Evolutionary conservation across 2,888 invertebrate species (phyloP), one percentile per base, ranked within the genome.

Genomic region (Leptinotarsa juncta): DNA sequence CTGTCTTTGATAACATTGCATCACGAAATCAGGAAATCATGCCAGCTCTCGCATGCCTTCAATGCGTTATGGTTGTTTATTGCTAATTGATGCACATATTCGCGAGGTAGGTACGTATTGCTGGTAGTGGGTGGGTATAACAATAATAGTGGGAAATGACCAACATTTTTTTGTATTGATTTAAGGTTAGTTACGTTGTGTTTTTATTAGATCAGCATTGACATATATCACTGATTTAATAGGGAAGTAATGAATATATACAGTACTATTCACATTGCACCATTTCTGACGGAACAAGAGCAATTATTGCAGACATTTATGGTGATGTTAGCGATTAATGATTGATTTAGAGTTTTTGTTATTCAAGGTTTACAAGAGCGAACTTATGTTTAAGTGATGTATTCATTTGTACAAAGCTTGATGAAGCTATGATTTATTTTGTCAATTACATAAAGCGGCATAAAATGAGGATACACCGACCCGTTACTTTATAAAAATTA

Each of bases 121-220:
- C 62, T 12, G n/a, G 62, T 67, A 51, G 69, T 69, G 49, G 69
- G 69, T 57, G 69, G 69, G 57, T 60, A 23, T 23, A 18, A 26
- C 57, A 69, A 55, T 23, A 60, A 69, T 69, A 60, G 23, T 55
- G 32, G 53, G 20, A 32, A 68, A 68, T 55, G 69, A 69, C 57
- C 20, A 57, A 69, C 48, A 57, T 60, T 68, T 32, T 55, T 69
- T 68, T 42, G 32, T 55, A 57, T 48, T 49, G 15, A 55, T 69
- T 69, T 69, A 48, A 69, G 69, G 69, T 69, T 60, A 69, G 42
- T 69, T 69, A 48, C 48, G 69, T 49, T n/a, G 51, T 32, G 32
- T 20, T 69, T 57, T 55, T 49, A 32, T 51, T 16, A 69, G 57
- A 69, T 69, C 57, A 68, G 68, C 68, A 57, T 69, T 57, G 57